Evolutionary conservation across 1,140 invertebrate genomes (phyloP), one percentile per base, ranked within the genome.

Genomic region (Pollicipes pollicipes): DNA sequence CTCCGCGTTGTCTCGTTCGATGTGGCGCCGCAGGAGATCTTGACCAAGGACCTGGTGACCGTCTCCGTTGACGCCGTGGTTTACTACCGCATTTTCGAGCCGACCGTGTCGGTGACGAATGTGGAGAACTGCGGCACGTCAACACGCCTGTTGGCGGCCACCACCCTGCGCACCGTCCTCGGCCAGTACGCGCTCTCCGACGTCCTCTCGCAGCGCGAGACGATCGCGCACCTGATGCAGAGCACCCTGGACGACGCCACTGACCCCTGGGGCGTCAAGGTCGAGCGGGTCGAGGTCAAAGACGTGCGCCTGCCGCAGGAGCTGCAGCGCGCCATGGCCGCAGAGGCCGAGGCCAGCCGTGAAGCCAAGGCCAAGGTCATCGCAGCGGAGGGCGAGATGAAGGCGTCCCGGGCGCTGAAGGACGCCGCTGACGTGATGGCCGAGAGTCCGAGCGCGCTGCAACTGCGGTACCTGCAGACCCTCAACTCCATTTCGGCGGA

Each of bases 201-300:
- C 81, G 89, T 96, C 71, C 82, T 96, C 2, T 89, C 90, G 2
- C 94, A 98, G 76, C 82, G 94, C 30, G 95, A 97, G 79, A 86
- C 88, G 8, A 97, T 98, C 72, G 91, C 90, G 37, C 87, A 89
- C 78, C 85, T 87, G 71, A 92, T 95, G 91, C 91, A 95, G 81
- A 79, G 78, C 68, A 83, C 84, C 37, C 80, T 95, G 35, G 90
- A 94, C 77, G 90, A 93, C 70, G 92, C 91, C n/a, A 97, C 95
- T 10, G 93, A 95, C 76, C 90, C 90, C 45, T 97, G 95, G 94
- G 95, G 95, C n/a, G 91, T 97, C 24, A n/a, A n/a, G n/a, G n/a
- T n/a, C n/a, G n/a, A n/a, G n/a, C n/a, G n/a, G n/a, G n/a, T n/a
- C n/a, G n/a, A n/a, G n/a, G n/a, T n/a, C n/a, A n/a, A n/a, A n/a